Evolutionary conservation across 2,888 invertebrate species (phyloP), one percentile per base, ranked within the genome.

Genomic region (Caenorhabditis uteleia): DNA sequence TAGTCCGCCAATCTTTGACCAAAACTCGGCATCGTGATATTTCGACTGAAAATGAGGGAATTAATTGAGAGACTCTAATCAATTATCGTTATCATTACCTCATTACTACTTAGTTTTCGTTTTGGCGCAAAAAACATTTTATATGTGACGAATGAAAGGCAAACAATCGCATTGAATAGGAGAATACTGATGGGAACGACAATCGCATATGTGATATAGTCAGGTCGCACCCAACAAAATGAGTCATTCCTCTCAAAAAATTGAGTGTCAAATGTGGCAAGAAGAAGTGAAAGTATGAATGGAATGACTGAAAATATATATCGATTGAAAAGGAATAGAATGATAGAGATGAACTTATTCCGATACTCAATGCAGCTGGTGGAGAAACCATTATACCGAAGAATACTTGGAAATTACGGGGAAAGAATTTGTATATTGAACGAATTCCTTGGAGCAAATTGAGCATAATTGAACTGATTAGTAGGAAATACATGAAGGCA

Each of bases 191-290:
- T 53, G 6, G 78, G 78, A 21, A 78, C 29, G 1, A 78, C 53
- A 0, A 77, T 71, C 3, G 74, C 77, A 48, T 53, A 66, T 2
- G 60, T 55, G 0, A 77, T 57, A 39, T 58, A 68, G 36, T 73
- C 73, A 0, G 75, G 74, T 23, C 74, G 68, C 23, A 78, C 66
- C 78, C 78, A 78, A 23, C 78, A 78, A 51, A 69, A 73, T 7
- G 61, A 59, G 47, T 75, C 75, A 46, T 73, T 50, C 20, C 75
- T 40, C 36, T 66, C 44, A 58, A 75, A 77, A 53, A 77, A 77
- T 25, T 50, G 20, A 7, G 62, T 29, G 7, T 45, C 21, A 3
- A 33, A 14, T 10, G 33, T 33, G 5, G 55, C 23, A 6, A 61
- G 43, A 6, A 61, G n/a, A 25, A 55, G 21, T 4, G 48, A 55